Base-by-base conservation (phyloP, 2,888 invertebrate genomes). In the Coenonympha glycerion region DNA sequence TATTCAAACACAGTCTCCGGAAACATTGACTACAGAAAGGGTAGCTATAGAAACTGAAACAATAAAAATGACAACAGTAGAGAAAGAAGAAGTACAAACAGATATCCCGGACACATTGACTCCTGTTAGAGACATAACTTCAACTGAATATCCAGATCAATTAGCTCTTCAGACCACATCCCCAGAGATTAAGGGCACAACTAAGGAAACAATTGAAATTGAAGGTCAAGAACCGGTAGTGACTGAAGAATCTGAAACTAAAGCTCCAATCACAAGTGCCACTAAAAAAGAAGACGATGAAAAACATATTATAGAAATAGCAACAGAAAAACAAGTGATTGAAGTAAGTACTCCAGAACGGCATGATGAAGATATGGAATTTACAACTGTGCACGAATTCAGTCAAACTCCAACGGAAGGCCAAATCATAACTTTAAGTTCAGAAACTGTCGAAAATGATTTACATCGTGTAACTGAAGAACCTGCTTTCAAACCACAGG, bases 11-110 rank as follows among this genome's bases (percentile, higher is more conserved):
- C 2, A 26, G 3, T 16, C 16, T 19, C 19, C 30, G 13, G 26
- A 19, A 30, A 30, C 6, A 41, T 28, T 11, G 8, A 8, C 11
- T 11, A 41, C 41, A 13, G 41, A 41, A 2, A 11, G 30, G 19
- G 41, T 19, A 16, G 19, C 13, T 1, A 26, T 16, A 26, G 26
- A 15, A 41, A 28, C 36, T 15, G 53, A 54, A 22, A 42, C 41
- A 13, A n/a, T 24, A 42, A 24, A 18, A 26, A 46, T 34, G 18
- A 21, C 44, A 26, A 30, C 15, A 26, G 16, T 30, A n/a, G 49
- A 55, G 3, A 19, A 19, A 8, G 18, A 41, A 6, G 19, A 9
- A 28, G n/a, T 18, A 18, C 18, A 28, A 19, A 28, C 28, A 41
- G 30, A 13, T 13, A 41, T n/a, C n/a, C 26, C 40, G 40, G 26